Percentiles rank a stretch among this genome's conserved stretches.
These are phyloP conservation scores for Ophiodon elongatus DNA, from an alignment of 2,113 vertebrate species.

Conservation along the genomic window DNA sequence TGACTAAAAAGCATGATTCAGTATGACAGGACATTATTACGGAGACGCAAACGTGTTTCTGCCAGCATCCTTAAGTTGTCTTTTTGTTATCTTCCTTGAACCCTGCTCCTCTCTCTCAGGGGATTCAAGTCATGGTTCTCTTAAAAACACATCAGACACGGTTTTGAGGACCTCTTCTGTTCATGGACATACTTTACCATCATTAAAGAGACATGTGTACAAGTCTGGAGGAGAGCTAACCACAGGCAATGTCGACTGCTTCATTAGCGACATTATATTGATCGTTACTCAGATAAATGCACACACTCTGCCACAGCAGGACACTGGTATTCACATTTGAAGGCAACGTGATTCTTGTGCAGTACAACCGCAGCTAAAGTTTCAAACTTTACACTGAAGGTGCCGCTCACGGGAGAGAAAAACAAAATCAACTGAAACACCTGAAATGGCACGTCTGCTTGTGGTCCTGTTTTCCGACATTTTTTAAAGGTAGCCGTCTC, in stretches of 20 bases:
- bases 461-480: not conserved
- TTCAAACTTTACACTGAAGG: conserved; percentile 25
- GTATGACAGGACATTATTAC: not conserved
- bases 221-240: conserved; percentile 10
- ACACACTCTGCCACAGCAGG: not conserved
- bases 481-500: not conserved
- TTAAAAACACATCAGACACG: conserved; percentile 15
- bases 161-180: conserved; percentile 6
- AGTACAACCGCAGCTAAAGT: not conserved
- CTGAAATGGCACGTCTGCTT: conserved; percentile 18
- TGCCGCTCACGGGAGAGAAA: conserved; percentile 8
- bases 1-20: conserved; percentile 23
- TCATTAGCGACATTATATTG: conserved; percentile 22
- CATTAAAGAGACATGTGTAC: conserved; percentile 24
- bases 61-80: not conserved
- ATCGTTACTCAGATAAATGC: conserved; percentile 24
- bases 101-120: not conserved
- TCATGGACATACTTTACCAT: conserved; percentile 6
- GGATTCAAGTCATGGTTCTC: conserved; percentile 2
- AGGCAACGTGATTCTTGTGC: conserved; percentile 16
- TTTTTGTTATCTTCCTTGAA: conserved; percentile 6
- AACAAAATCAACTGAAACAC: conserved; percentile 27
- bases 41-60: conserved; percentile 5
- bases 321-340: conserved; percentile 8
- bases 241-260: conserved; percentile 14